Conservation (phyloP, 2,113 vertebrate species). For the Nestor notabilis region DNA sequence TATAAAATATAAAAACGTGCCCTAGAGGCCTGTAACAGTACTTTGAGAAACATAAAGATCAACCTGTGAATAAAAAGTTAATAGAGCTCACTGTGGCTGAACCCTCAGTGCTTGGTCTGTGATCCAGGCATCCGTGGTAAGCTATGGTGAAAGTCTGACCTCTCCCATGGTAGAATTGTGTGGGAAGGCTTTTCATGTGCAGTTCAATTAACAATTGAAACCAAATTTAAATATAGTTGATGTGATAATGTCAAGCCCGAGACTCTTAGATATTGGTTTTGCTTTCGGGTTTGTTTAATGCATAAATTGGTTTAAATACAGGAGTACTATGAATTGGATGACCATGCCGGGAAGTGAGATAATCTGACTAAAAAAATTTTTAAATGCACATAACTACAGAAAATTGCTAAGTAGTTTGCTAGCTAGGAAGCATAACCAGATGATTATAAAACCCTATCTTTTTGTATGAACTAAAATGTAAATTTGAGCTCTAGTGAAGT, state of each 20-base stretch:
- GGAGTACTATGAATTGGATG: neutral
- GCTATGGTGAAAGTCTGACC: neutral
- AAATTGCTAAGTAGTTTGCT: neutral
- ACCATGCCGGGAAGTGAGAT: neutral
- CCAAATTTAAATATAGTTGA: neutral
- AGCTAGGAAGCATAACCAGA: neutral
- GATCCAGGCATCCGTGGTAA: neutral
- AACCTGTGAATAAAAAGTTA: neutral
- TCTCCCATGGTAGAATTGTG: neutral
- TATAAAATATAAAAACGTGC: neutral
- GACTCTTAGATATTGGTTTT: neutral
- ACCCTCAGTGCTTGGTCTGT: neutral
- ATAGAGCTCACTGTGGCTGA: neutral
- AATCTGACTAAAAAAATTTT: neutral
- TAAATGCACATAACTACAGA: neutral
- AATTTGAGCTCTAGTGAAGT: neutral
- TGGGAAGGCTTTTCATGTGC: neutral
- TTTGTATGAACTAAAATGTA: neutral
- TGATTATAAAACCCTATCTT: neutral
- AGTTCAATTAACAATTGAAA: neutral
- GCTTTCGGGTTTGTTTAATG: neutral
- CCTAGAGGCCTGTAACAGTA: neutral
- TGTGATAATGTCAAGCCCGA: neutral
- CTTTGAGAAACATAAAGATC: neutral
- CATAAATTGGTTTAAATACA: neutral